phyloP scores from a whole-genome alignment of 2,113 vertebrate species.

The Rhodinocichla rosea region DNA sequence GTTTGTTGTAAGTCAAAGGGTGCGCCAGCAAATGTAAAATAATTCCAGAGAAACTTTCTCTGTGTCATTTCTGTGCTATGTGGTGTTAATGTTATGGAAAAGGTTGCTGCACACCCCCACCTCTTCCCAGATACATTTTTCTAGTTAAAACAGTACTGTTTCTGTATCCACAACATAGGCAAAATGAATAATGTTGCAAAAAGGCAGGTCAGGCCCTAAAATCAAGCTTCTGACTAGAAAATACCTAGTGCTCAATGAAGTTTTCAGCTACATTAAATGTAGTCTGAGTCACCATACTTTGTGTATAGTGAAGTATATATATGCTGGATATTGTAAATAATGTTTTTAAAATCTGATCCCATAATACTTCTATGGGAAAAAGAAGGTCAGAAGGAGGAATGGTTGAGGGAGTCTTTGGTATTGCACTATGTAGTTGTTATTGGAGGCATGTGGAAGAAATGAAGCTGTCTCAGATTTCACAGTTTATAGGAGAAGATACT shows the following conservation, averaged over 20 bases:
- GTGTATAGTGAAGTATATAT: not conserved
- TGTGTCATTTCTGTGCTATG: not conserved
- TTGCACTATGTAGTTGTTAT: not conserved
- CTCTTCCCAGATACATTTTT: not conserved
- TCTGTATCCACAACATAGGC: not conserved
- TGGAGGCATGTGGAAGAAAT: not conserved
- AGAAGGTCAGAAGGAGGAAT: not conserved
- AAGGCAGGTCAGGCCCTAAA: not conserved
- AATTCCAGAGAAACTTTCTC: not conserved
- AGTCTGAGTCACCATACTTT: not conserved
- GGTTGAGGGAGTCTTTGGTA: not conserved
- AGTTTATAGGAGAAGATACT: not conserved
- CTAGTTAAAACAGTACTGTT: not conserved
- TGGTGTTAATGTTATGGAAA: not conserved
- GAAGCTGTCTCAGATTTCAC: not conserved
- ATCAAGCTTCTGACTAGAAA: not conserved
- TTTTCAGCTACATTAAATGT: not conserved
- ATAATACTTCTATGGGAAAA: not conserved
- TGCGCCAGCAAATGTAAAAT: not conserved
- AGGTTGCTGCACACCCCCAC: not conserved
- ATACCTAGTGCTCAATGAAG: not conserved
- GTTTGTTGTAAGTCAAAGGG: not conserved
- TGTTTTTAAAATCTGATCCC: not conserved
- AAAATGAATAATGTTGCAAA: not conserved
- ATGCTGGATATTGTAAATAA: not conserved